These are phyloP conservation scores for Forbesichthys agassizii DNA, from an alignment of 2,113 vertebrate genomes.

Conservation along the genomic window DNA sequence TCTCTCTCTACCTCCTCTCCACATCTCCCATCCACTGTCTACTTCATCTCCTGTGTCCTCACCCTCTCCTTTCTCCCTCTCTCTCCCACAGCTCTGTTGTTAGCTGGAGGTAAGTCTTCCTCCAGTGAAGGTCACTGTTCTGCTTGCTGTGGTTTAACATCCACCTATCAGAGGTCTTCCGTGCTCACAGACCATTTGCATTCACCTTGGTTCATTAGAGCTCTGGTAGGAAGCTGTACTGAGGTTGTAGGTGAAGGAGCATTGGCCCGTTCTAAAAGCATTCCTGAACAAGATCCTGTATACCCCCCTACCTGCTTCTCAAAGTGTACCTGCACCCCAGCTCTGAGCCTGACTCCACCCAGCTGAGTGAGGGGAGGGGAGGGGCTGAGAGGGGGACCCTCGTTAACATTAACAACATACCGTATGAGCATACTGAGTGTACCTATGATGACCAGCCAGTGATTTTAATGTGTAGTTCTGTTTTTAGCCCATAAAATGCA, in stretches of 20 bases:
- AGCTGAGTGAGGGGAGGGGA: too few species aligned
- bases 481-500: too few species aligned
- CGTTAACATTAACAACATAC: too few species aligned
- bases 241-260: not conserved
- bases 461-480: too few species aligned
- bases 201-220: not conserved
- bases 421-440: too few species aligned
- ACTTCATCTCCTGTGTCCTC: not conserved
- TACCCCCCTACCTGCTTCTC: too few species aligned
- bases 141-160: slow-evolving; percentile 6
- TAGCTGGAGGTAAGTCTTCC: slow-evolving; percentile 65
- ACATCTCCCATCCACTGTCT: slow-evolving; percentile 32
- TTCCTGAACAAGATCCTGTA: too few species aligned
- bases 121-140: slow-evolving; percentile 18
- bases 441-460: too few species aligned
- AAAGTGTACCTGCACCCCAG: too few species aligned
- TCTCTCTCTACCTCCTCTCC: slow-evolving; percentile 1
- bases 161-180: not conserved
- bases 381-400: too few species aligned
- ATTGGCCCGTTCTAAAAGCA: too few species aligned
- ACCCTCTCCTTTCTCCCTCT: slow-evolving; percentile 6
- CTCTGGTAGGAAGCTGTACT: not conserved
- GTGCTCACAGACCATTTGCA: not conserved
- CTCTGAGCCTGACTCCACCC: too few species aligned
- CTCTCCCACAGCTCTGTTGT: slow-evolving; percentile 63